A percentile compares a stretch with the other conserved stretches of the same genome.
Evolutionary conservation across 2,888 invertebrate species (phyloP).

Genomic region (Epinotia bilunana): DNA sequence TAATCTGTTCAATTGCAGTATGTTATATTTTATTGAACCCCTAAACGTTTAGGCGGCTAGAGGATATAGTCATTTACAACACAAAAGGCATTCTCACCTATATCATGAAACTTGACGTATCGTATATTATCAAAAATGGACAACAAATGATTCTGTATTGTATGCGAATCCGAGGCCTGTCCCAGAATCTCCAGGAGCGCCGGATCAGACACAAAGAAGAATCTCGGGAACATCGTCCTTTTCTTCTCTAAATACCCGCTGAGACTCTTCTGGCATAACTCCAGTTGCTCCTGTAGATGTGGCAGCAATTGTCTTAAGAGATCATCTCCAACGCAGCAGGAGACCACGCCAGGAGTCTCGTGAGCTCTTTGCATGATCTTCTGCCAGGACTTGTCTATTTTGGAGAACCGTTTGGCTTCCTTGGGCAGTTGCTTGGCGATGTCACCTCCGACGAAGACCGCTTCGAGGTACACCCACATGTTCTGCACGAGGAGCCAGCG

Average conservation of each 20-base stretch:
- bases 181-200: slow-evolving; percentile 95
- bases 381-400: slow-evolving; percentile 99
- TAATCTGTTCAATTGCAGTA: background rate
- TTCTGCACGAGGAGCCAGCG: slow-evolving; percentile 98
- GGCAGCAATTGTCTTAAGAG: slow-evolving; percentile 95
- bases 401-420: slow-evolving; percentile 96
- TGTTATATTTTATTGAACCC: no score
- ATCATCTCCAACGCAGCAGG: slow-evolving; percentile 98
- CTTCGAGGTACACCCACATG: slow-evolving; percentile 99
- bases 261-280: slow-evolving; percentile 97
- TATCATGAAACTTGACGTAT: slow-evolving; percentile 97
- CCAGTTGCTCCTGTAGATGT: slow-evolving; percentile 97
- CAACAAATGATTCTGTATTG: slow-evolving; percentile 96
- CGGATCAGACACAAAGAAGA: slow-evolving; percentile 97
- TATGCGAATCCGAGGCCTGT: slow-evolving; percentile 97
- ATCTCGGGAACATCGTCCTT: slow-evolving; percentile 96
- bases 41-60: no score
- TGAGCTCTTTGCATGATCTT: slow-evolving; percentile 99
- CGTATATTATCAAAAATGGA: slow-evolving; percentile 98
- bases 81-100: slow-evolving; percentile 69
- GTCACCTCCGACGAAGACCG: slow-evolving; percentile 99
- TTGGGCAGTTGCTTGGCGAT: slow-evolving; percentile 99
- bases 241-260: slow-evolving; percentile 97
- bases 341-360: slow-evolving; percentile 97
- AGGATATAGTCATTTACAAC: background rate